Evolutionary conservation across 2,888 invertebrate species (phyloP).

Genomic region (Ctena decussata): DNA sequence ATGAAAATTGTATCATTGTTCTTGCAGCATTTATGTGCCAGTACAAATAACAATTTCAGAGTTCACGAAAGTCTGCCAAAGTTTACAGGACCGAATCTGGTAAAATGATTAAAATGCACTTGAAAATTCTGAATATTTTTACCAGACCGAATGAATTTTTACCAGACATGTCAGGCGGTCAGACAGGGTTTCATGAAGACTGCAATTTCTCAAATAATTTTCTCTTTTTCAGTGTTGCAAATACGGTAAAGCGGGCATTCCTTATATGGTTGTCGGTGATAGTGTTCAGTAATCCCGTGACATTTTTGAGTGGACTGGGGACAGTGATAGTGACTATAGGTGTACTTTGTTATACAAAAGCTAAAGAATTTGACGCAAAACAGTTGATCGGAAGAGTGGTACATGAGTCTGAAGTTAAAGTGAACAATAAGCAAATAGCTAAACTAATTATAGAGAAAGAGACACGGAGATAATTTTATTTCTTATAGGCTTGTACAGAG

Average conservation of each 20-base stretch:
- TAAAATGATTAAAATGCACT: no score
- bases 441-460: not conserved
- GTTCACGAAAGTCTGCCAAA: no score
- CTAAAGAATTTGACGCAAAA: conserved; percentile 87
- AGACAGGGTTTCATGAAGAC: no score
- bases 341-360: conserved; percentile 92
- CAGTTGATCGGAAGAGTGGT: not conserved
- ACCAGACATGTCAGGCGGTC: no score
- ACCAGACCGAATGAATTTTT: no score
- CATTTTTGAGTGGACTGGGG: conserved; percentile 91
- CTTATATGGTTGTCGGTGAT: conserved; percentile 93
- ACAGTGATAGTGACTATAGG: conserved; percentile 91
- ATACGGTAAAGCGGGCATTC: conserved; percentile 93
- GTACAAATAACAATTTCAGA: no score
- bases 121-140: no score
- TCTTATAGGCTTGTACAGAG: not conserved
- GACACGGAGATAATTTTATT: not conserved
- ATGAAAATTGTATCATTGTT: no score
- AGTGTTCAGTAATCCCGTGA: conserved; percentile 92
- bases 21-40: no score
- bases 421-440: not conserved
- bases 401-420: not conserved
- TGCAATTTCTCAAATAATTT: no score
- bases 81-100: no score
- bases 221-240: conserved; percentile 90